These are phyloP conservation scores for Bothrops jararaca DNA, from an alignment of 2,113 vertebrate species.

Conservation along the genomic window DNA sequence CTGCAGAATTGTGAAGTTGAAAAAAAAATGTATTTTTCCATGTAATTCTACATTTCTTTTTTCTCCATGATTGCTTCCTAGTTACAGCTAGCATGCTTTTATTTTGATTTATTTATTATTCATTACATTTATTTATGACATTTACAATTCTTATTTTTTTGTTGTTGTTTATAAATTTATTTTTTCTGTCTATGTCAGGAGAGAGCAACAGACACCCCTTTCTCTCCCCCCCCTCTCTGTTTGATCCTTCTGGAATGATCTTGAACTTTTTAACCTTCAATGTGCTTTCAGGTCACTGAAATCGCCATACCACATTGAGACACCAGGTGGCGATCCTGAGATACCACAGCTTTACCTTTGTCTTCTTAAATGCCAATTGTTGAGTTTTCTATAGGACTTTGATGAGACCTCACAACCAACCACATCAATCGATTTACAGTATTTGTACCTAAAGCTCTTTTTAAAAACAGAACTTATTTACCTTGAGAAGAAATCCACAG, in stretches of 20 bases:
- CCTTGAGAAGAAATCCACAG: no score
- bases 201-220: no score
- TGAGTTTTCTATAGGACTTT: background rate
- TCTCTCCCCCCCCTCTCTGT: no score
- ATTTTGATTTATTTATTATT: background rate
- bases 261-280: background rate
- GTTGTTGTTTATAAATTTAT: no score
- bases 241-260: background rate
- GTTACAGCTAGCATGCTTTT: background rate
- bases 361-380: background rate
- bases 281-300: background rate
- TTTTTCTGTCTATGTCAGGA: no score
- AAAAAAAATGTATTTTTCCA: no score
- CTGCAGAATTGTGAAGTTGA: no score
- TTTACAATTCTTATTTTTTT: background rate
- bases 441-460: no score
- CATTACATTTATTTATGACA: background rate
- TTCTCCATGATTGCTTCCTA: no score
- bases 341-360: background rate
- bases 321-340: background rate
- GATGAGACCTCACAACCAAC: background rate
- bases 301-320: background rate
- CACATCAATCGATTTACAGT: background rate
- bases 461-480: no score
- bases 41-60: no score